These are phyloP conservation scores for Eupithecia abbreviata DNA, from an alignment of 2,888 invertebrate genomes.

Conservation along the genomic window DNA sequence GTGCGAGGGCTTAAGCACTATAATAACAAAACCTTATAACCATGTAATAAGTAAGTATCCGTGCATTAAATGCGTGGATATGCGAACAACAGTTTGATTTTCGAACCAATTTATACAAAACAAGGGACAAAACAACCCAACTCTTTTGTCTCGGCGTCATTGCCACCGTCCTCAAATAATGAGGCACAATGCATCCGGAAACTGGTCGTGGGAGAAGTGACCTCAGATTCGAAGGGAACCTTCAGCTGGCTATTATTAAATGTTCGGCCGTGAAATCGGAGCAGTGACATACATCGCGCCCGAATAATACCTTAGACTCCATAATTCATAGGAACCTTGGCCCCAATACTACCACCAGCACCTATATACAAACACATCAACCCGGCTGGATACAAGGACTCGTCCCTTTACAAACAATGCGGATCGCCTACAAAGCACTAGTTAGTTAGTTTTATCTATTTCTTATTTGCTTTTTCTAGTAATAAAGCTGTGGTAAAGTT, in stretches of 20 bases:
- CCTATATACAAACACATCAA: constrained; percentile 28
- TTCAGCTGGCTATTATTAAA: constrained; percentile 77
- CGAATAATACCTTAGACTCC: constrained; percentile 82
- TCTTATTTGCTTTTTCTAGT: not conserved
- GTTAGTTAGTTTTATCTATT: not conserved
- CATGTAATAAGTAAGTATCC: not conserved
- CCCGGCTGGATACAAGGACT: constrained; percentile 44
- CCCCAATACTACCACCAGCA: constrained; percentile 61
- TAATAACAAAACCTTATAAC: too few species aligned
- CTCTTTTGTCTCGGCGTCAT: constrained; percentile 33
- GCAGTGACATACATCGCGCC: constrained; percentile 77
- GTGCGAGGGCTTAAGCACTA: too few species aligned
- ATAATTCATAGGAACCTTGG: constrained; percentile 82
- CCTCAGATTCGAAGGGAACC: constrained; percentile 76
- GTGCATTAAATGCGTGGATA: not conserved
- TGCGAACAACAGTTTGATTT: not conserved
- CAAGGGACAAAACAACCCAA: constrained; percentile 6
- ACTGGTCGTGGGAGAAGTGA: constrained; percentile 67
- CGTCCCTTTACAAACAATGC: constrained; percentile 26
- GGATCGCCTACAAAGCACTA: not conserved
- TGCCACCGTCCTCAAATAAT: constrained; percentile 41
- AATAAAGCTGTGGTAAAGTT: not conserved
- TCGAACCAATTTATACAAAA: not conserved
- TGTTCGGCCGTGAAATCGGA: constrained; percentile 78
- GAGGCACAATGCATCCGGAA: constrained; percentile 67